phyloP scores from a whole-genome alignment of 2,888 invertebrate species.

The Drosophila kokeensis region DNA sequence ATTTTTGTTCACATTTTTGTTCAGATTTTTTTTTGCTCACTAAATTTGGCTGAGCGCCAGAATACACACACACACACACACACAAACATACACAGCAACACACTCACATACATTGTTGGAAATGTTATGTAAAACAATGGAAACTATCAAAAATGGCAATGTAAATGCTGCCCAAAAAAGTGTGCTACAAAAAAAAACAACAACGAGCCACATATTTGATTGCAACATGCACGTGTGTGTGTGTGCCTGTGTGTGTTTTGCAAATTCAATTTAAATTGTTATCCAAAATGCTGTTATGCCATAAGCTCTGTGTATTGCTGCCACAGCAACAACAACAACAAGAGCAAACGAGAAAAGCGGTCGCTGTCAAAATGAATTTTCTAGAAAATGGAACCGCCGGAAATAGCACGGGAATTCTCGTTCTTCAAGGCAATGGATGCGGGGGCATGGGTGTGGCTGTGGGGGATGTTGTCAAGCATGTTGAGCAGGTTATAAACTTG shows the following conservation, averaged over 20 bases:
- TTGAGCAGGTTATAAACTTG: slow-evolving; percentile 47
- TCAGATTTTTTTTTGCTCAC: neutral
- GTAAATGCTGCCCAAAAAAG: slow-evolving; percentile 68
- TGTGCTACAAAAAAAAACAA: slow-evolving; percentile 51
- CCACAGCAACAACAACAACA: slow-evolving; percentile 11
- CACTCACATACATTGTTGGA: slow-evolving; percentile 5
- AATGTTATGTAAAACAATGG: slow-evolving; percentile 59
- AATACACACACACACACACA: slow-evolving; percentile 14
- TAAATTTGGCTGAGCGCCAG: slow-evolving; percentile 54
- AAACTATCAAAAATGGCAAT: slow-evolving; percentile 62
- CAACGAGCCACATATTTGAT: slow-evolving; percentile 32
- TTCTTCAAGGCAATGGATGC: neutral
- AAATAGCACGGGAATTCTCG: slow-evolving; percentile 27
- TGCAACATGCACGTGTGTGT: slow-evolving; percentile 20
- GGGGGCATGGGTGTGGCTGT: too few species aligned
- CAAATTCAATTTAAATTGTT: slow-evolving; percentile 74
- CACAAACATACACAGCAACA: neutral
- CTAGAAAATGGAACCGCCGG: slow-evolving; percentile 7
- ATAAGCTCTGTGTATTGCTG: slow-evolving; percentile 30
- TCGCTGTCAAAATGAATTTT: slow-evolving; percentile 50
- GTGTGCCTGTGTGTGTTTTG: neutral
- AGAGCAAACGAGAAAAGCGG: slow-evolving; percentile 12
- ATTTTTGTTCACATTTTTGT: slow-evolving; percentile 42
- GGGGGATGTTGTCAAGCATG: neutral
- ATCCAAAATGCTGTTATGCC: slow-evolving; percentile 58